Evolutionary conservation across 2,113 vertebrate species (phyloP), one percentile per base, ranked within the genome.

Genomic region (Ifrita kowaldi): DNA sequence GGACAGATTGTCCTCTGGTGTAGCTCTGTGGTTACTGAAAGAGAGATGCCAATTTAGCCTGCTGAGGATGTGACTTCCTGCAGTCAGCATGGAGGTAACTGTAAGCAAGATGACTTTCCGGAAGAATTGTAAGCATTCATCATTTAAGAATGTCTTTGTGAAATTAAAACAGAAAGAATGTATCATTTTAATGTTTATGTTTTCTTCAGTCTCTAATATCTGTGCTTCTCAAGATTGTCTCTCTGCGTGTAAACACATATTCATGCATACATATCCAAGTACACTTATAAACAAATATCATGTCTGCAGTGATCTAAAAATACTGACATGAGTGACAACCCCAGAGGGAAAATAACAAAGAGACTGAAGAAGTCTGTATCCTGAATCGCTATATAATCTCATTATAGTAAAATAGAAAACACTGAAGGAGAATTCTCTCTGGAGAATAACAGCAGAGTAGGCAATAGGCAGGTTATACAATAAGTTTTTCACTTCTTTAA

Each of bases 341-440:
- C 88, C 88, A 92, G 88, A 88, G 86, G 86, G 90, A 86, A 76
- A 92, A 94, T 90, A 90, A 92, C 37, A 90, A 81, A 91, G 49
- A 82, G 30, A 57, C 19, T 53, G 41, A 73, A 80, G 70, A 88
- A 77, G 8, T 46, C 85, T 90, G n/a, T 74, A 73, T 65, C 26
- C 37, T 77, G 82, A 92, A 85, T 88, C 14, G 2, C n/a, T 15
- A 10, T 57, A 67, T 84, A 88, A 94, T 88, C 67, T 93, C 69
- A 85, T 80, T 96, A 89, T 32, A 70, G 42, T 53, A 91, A 91
- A 95, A 91, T 21, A 73, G 59, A 90, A 96, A 93, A 83, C 16
- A 81, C 70, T 74, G 65, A 77, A 60, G 67, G 39, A 73, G 82
- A 87, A 85, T 82, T 93, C 26, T 91, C 75, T 86, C 67, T 0